These are phyloP conservation scores for Halcyon malimbica DNA, from an alignment of 2,113 vertebrate genomes.

Conservation along the genomic window DNA sequence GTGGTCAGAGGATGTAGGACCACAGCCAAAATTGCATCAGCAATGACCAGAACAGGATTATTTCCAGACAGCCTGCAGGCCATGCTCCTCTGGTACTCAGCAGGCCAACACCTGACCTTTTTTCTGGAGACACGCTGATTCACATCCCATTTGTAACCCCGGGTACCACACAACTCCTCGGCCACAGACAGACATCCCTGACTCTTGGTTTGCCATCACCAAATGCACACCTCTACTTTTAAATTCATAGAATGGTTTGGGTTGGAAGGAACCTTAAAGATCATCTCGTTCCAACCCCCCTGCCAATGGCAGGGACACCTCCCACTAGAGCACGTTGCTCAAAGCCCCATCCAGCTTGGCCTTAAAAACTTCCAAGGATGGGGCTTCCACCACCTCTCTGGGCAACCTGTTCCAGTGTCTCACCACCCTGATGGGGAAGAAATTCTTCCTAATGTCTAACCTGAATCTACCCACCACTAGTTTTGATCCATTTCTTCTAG, in stretches of 20 bases:
- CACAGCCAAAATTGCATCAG: background rate
- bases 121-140: background rate
- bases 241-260: background rate
- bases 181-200: background rate
- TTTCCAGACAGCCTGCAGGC: background rate
- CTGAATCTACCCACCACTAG: too few species aligned
- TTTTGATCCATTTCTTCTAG: too few species aligned
- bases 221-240: background rate
- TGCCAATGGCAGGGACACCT: too few species aligned
- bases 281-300: too few species aligned
- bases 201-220: background rate
- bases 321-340: too few species aligned
- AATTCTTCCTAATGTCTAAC: too few species aligned
- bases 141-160: background rate
- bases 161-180: accelerated
- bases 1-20: background rate
- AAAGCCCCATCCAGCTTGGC: too few species aligned
- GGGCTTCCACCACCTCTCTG: too few species aligned
- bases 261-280: too few species aligned
- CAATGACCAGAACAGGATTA: background rate
- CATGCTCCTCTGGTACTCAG: background rate
- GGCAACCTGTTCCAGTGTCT: too few species aligned
- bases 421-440: too few species aligned
- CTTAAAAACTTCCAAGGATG: too few species aligned
- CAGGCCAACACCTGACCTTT: background rate